These are phyloP conservation scores for Pogonomyrmex californicus DNA, from an alignment of 1,140 invertebrate genomes.

Conservation along the genomic window DNA sequence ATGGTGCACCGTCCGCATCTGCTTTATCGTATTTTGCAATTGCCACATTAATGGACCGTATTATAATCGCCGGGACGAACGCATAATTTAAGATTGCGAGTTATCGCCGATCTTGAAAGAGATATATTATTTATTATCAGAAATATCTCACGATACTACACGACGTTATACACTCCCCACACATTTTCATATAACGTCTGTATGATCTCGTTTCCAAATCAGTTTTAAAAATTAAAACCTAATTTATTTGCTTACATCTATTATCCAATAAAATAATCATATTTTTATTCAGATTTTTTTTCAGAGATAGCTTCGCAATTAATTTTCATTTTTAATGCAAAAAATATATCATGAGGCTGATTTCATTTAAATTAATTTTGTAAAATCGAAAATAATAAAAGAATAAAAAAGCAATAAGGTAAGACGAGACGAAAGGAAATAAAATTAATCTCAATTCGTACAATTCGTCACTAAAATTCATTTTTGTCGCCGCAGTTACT, in stretches of 20 bases:
- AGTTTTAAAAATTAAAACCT: not conserved
- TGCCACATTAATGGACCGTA: slow-evolving; percentile 54
- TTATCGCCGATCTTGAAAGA: slow-evolving; percentile 40
- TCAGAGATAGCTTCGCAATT: not conserved
- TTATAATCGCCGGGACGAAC: slow-evolving; percentile 47
- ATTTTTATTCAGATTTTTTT: not conserved
- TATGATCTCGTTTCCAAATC: not conserved
- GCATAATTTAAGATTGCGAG: slow-evolving; percentile 54
- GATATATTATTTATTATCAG: slow-evolving; percentile 53
- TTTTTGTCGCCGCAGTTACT: not conserved
- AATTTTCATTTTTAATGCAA: slow-evolving; percentile 19
- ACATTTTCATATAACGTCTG: not conserved
- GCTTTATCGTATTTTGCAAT: slow-evolving; percentile 56
- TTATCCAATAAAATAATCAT: not conserved
- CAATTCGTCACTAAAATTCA: slow-evolving; percentile 1
- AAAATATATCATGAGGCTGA: not conserved
- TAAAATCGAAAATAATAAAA: not conserved
- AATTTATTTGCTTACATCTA: not conserved
- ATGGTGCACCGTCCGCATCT: slow-evolving; percentile 39
- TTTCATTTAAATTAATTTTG: not conserved
- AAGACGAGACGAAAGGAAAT: not conserved
- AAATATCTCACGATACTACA: slow-evolving; percentile 31
- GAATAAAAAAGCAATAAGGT: not conserved
- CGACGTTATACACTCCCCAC: not conserved
- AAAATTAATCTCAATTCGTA: not conserved